Percentiles rank a stretch among this genome's conserved stretches.
Evolutionary conservation across 2,888 invertebrate species (phyloP).

Genomic region (Pollenia amentaria): DNA sequence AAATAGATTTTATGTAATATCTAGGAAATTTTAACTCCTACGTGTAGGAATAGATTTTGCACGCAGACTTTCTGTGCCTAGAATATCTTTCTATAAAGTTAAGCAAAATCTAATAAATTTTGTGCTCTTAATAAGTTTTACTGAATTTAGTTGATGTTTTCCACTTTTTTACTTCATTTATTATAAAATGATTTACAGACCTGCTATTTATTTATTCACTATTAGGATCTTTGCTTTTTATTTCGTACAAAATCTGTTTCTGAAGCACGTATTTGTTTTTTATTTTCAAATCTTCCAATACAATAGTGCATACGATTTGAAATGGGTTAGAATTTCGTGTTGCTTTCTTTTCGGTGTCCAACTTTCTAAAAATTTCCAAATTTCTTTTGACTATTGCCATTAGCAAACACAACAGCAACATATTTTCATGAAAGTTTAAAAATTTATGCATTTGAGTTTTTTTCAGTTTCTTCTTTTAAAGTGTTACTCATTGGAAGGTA

Average conservation of each 20-base stretch:
- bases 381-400: slow-evolving; percentile 15
- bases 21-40: too few relatives aligned
- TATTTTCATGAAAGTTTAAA: background rate
- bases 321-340: background rate
- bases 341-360: background rate
- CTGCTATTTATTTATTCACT: background rate
- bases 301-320: background rate
- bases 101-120: too few relatives aligned
- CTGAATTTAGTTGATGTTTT: too few relatives aligned
- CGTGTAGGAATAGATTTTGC: too few relatives aligned
- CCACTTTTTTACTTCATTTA: background rate
- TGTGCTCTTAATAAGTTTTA: too few relatives aligned
- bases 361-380: background rate
- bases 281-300: background rate
- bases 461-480: too few relatives aligned
- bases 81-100: too few relatives aligned
- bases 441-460: slow-evolving; percentile 13
- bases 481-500: too few relatives aligned
- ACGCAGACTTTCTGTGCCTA: too few relatives aligned
- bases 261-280: background rate
- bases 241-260: slow-evolving; percentile 3
- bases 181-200: background rate
- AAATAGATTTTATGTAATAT: too few relatives aligned
- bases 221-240: background rate
- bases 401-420: slow-evolving; percentile 14